Percentiles rank a stretch among this genome's conserved stretches.
Conservation (phyloP, 2,113 vertebrate species). For the Pyrgilauda ruficollis region DNA sequence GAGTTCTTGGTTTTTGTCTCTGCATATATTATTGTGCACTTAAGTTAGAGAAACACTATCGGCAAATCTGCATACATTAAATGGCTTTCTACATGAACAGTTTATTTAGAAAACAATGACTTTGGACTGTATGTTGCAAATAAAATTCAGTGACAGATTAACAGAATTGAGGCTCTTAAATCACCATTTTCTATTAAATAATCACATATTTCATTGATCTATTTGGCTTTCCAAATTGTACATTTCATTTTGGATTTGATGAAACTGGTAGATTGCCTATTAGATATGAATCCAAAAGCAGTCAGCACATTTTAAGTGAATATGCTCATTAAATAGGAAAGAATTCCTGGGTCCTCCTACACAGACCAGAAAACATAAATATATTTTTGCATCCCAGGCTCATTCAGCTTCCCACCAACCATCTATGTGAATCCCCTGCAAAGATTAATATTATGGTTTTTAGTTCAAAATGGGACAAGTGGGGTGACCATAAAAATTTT, state of each 20-base stretch:
- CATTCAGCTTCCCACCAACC: conserved; percentile 2
- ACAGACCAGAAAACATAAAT: neutral
- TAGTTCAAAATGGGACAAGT: neutral
- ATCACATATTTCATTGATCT: conserved; percentile 18
- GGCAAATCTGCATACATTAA: neutral
- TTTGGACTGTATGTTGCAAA: neutral
- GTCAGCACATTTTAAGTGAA: conserved; percentile 16
- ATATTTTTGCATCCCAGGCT: neutral
- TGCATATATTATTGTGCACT: neutral
- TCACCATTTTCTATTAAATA: conserved; percentile 29
- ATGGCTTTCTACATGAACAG: neutral
- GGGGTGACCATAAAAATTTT: neutral
- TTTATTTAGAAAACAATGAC: neutral
- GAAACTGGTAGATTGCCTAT: neutral
- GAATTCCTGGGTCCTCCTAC: neutral
- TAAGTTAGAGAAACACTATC: neutral
- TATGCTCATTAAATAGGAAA: conserved; percentile 28
- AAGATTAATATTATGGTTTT: neutral
- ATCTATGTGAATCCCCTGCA: neutral
- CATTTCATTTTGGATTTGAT: conserved; percentile 21
- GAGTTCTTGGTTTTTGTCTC: neutral
- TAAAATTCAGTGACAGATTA: neutral
- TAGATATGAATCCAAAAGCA: conserved; percentile 1
- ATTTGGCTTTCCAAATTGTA: conserved; percentile 10
- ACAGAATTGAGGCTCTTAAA: neutral